Evolutionary conservation across 2,888 invertebrate genomes (phyloP).

Genomic region (Euproctis similis): DNA sequence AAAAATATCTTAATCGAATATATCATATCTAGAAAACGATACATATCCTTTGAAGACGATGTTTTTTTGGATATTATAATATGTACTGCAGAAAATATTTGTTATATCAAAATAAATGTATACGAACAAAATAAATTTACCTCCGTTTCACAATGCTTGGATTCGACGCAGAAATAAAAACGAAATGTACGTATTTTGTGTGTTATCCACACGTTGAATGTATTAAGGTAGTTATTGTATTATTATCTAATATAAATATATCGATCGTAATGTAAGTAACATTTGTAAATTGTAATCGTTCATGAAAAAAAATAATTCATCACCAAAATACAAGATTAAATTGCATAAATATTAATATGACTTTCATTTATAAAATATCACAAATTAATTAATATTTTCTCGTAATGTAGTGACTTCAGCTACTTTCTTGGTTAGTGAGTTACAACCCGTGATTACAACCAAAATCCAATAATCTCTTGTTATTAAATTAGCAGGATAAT

Average conservation of each 20-base stretch:
- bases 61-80: conserved; percentile 38
- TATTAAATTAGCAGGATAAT: too few species aligned
- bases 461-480: too few species aligned
- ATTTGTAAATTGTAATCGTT: conserved; percentile 70
- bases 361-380: too few species aligned
- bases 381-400: too few species aligned
- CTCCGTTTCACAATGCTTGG: conserved; percentile 40
- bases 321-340: conserved; percentile 61
- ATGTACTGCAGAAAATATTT: conserved; percentile 50
- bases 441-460: too few species aligned
- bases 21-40: conserved; percentile 65
- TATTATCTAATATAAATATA: conserved; percentile 44
- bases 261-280: conserved; percentile 56
- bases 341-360: conserved; percentile 39
- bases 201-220: conserved; percentile 47
- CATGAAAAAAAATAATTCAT: conserved; percentile 57
- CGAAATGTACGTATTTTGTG: conserved; percentile 45
- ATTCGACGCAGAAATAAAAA: conserved; percentile 43
- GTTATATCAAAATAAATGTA: conserved; percentile 51
- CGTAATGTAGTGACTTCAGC: too few species aligned
- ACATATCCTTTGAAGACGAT: conserved; percentile 60
- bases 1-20: conserved; percentile 34
- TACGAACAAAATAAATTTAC: conserved; percentile 52
- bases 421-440: too few species aligned
- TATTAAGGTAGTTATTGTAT: too few species aligned